A percentile compares a stretch with the other conserved stretches of the same genome.
Conservation (phyloP, 2,888 invertebrate genomes). For the Clusia tigrina region DNA sequence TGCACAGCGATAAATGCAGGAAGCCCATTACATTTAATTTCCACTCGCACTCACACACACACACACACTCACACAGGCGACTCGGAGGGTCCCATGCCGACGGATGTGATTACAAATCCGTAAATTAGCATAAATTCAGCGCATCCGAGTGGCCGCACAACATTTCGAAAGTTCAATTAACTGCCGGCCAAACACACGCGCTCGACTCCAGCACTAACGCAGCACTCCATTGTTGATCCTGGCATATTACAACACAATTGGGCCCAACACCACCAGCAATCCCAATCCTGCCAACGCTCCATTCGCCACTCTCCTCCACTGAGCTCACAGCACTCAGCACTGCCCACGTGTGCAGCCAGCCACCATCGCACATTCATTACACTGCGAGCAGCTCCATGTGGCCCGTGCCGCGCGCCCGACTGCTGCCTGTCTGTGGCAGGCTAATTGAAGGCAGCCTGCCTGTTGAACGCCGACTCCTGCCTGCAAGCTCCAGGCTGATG, state of each 20-base stretch:
- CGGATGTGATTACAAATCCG: neutral
- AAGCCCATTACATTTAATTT: constrained; percentile 1
- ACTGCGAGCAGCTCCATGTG: too few relatives aligned
- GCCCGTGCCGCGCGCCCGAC: neutral
- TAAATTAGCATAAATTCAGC: neutral
- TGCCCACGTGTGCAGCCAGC: too few relatives aligned
- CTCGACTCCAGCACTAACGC: too few relatives aligned
- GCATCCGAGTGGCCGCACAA: constrained; percentile 7
- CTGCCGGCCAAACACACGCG: neutral
- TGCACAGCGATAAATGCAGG: neutral
- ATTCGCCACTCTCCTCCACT: too few relatives aligned
- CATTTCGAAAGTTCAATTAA: neutral
- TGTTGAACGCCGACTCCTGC: too few relatives aligned
- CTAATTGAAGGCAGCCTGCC: neutral
- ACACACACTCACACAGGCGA: neutral
- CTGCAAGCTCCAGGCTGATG: too few relatives aligned
- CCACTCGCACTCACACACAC: neutral
- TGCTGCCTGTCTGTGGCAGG: neutral
- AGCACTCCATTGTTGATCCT: too few relatives aligned
- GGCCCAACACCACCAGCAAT: too few relatives aligned
- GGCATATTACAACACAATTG: too few relatives aligned
- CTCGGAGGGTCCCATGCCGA: neutral
- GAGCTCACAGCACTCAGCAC: too few relatives aligned
- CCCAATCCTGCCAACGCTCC: too few relatives aligned
- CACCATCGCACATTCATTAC: too few relatives aligned